A percentile compares a stretch with the other conserved stretches of the same genome.
Evolutionary conservation across 2,888 invertebrate species (phyloP).

Genomic region (Scaptomyza caliginosa): DNA sequence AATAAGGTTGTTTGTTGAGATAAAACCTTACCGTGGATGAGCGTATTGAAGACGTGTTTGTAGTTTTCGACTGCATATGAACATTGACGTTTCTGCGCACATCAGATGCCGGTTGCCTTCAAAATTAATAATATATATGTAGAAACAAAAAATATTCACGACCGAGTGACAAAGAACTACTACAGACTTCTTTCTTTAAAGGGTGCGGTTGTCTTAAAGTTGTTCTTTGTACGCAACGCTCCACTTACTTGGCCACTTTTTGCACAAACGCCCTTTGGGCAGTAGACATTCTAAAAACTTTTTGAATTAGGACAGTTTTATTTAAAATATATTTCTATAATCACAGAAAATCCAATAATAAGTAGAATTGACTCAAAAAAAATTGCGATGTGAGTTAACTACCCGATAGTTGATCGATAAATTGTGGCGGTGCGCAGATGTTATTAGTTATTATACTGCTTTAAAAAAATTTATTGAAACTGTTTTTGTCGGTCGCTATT

Average conservation of each 20-base stretch:
- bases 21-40: slow-evolving; percentile 87
- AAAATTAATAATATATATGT: slow-evolving; percentile 43
- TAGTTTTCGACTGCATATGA: slow-evolving; percentile 86
- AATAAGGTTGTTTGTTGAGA: not conserved
- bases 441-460: not conserved
- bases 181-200: not conserved
- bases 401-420: slow-evolving; percentile 42
- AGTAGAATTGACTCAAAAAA: not conserved
- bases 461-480: too few species aligned
- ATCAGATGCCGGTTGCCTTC: slow-evolving; percentile 90
- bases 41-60: slow-evolving; percentile 88
- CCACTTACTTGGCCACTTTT: slow-evolving; percentile 87
- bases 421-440: slow-evolving; percentile 25
- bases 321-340: not conserved
- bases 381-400: slow-evolving; percentile 13
- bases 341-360: slow-evolving; percentile 19
- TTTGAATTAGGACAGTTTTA: not conserved
- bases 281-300: slow-evolving; percentile 85
- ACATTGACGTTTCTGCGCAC: slow-evolving; percentile 88
- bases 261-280: slow-evolving; percentile 89
- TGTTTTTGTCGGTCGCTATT: too few species aligned
- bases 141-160: not conserved
- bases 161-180: not conserved
- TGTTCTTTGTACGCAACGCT: not conserved
- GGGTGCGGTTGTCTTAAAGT: slow-evolving; percentile 27